These are phyloP conservation scores for Oreochromis spilurus DNA, from an alignment of 2,113 vertebrate species.

Conservation along the genomic window DNA sequence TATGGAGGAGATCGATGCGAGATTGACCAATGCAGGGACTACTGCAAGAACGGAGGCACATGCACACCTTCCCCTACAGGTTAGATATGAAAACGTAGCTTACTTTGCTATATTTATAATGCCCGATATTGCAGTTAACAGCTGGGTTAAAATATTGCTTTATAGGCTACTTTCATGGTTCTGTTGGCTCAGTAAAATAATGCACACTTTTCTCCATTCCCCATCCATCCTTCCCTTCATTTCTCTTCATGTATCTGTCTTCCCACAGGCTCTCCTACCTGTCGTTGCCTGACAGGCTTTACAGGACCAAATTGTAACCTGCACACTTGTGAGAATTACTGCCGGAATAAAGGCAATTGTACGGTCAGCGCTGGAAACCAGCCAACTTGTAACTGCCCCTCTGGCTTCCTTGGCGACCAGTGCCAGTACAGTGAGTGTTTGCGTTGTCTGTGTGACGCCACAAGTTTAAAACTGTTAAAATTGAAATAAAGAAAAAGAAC, in stretches of 20 bases:
- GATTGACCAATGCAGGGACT: conserved; percentile 88
- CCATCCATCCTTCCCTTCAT: not conserved
- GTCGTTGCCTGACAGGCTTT: conserved; percentile 89
- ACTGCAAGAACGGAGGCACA: conserved; percentile 93
- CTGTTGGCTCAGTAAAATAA: not conserved
- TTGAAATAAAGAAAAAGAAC: not conserved
- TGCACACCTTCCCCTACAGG: conserved; percentile 89
- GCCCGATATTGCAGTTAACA: not conserved
- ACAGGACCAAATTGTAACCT: conserved; percentile 88
- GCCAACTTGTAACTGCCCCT: conserved; percentile 83
- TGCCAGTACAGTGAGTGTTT: conserved; percentile 91
- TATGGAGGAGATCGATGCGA: conserved; percentile 90
- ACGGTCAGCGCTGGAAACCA: conserved; percentile 90
- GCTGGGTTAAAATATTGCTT: not conserved
- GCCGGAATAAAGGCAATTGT: conserved; percentile 87
- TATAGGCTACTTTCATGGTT: not conserved
- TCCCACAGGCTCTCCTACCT: conserved; percentile 86
- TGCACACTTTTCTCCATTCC: not conserved
- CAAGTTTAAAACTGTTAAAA: not conserved
- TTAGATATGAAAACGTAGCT: conserved; percentile 31
- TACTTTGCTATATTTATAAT: not conserved
- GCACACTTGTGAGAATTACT: conserved; percentile 85
- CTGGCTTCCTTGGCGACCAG: conserved; percentile 83
- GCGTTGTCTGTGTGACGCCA: not conserved
- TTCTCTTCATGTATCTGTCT: not conserved